Conservation (phyloP, 2,113 vertebrate genomes). For the Lepidothrix coronata region DNA sequence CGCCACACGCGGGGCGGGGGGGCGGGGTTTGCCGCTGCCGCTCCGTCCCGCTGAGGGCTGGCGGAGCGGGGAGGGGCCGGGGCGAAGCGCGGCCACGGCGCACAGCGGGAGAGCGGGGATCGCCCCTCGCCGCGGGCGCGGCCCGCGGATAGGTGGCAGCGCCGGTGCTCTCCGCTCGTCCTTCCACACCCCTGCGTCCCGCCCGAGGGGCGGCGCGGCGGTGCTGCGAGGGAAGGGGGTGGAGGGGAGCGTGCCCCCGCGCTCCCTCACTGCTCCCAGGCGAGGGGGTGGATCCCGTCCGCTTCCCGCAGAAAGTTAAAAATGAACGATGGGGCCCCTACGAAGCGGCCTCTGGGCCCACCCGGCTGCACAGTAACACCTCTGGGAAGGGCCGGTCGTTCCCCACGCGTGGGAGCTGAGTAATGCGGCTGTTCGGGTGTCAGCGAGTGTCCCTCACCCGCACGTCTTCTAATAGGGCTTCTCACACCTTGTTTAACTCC, state of each 20-base stretch:
- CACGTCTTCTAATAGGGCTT: background rate
- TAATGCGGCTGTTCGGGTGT: background rate
- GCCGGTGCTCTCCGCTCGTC: fast-evolving
- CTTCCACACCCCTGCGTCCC: background rate
- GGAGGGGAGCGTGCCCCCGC: too few relatives aligned
- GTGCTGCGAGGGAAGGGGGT: too few relatives aligned
- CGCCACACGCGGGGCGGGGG: conserved; percentile 20
- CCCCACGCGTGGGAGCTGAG: background rate
- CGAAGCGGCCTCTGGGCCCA: background rate
- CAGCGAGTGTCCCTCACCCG: too few relatives aligned
- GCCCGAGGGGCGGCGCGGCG: background rate
- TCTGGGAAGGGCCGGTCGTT: background rate
- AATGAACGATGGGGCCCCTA: too few relatives aligned
- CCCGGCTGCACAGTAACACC: background rate
- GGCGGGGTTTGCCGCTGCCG: conserved; percentile 30
- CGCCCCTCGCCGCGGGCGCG: background rate
- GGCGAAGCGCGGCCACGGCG: background rate
- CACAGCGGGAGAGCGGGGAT: background rate
- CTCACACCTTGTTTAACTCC: background rate
- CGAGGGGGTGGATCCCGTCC: background rate
- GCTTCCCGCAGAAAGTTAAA: background rate
- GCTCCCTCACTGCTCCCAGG: background rate
- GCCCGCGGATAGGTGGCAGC: fast-evolving
- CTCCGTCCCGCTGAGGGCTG: background rate
- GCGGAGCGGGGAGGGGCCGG: background rate